Percentiles rank a stretch among this genome's conserved stretches.
phyloP scores from a whole-genome alignment of 2,113 vertebrate genomes.

The Notechis scutatus region DNA sequence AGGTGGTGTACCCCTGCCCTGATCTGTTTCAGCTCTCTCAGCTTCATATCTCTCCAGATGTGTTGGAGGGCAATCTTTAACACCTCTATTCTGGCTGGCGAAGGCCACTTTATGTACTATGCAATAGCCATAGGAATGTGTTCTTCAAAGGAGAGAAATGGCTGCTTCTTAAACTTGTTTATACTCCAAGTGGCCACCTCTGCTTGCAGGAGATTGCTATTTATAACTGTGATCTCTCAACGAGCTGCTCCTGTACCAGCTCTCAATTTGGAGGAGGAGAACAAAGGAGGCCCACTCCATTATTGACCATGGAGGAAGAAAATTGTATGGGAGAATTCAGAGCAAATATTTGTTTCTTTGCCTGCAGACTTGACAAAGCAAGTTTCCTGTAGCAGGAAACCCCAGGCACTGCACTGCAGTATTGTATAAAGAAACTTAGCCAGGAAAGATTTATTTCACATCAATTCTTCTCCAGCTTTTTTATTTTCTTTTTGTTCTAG shows the following conservation, averaged over 20 bases:
- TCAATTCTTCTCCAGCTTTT: not conserved
- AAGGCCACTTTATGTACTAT: not conserved
- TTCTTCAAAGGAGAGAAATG: not conserved
- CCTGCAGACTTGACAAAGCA: not conserved
- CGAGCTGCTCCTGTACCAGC: not conserved
- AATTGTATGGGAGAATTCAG: not conserved
- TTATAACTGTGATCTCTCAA: not conserved
- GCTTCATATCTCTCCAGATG: not conserved
- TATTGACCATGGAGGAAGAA: not conserved
- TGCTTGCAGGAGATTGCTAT: not conserved
- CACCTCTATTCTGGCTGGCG: not conserved
- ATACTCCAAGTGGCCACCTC: not conserved
- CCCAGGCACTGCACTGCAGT: not conserved
- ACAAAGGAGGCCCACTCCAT: not conserved
- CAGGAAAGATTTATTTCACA: conserved; percentile 8
- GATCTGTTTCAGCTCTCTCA: not conserved
- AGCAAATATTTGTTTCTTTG: not conserved
- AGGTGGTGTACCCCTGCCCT: not conserved
- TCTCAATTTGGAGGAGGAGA: not conserved
- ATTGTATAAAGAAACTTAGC: not conserved
- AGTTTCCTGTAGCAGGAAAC: conserved; percentile 29
- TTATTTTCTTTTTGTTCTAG: not conserved
- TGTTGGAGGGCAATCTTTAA: not conserved
- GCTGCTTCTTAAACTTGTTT: not conserved
- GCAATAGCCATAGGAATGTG: not conserved